These are phyloP conservation scores for Trogon melanurus DNA, from an alignment of 2,113 vertebrate species.

Conservation along the genomic window DNA sequence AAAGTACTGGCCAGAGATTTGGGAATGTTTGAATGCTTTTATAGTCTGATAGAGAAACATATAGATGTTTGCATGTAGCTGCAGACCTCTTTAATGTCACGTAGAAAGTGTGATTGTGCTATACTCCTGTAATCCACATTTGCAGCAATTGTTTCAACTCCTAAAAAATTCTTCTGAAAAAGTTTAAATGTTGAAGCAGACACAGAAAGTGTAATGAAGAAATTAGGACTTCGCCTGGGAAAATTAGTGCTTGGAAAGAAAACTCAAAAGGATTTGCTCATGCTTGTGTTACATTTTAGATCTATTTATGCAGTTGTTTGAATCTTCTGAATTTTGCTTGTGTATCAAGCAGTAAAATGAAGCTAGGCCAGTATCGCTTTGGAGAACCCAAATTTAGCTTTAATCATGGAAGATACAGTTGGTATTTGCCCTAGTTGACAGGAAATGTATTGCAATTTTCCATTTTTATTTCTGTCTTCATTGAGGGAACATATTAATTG, in stretches of 20 bases:
- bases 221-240: not conserved
- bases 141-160: not conserved
- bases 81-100: not conserved
- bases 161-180: not conserved
- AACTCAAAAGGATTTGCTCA: not conserved
- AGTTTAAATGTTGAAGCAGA: not conserved
- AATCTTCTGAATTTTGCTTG: not conserved
- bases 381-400: not conserved
- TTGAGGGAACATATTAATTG: not conserved
- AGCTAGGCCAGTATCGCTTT: not conserved
- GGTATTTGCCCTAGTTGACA: not conserved
- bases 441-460: not conserved
- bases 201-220: not conserved
- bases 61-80: not conserved
- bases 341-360: not conserved
- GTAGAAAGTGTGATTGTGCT: not conserved
- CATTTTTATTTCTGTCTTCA: not conserved
- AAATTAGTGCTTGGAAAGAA: not conserved
- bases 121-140: not conserved
- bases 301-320: not conserved
- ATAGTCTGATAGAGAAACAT: not conserved
- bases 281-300: accelerated
- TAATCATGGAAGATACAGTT: not conserved
- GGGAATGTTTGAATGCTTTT: not conserved
- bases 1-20: not conserved